These are phyloP conservation scores for Calliopsis andreniformis DNA, from an alignment of 1,140 invertebrate species.

Conservation along the genomic window DNA sequence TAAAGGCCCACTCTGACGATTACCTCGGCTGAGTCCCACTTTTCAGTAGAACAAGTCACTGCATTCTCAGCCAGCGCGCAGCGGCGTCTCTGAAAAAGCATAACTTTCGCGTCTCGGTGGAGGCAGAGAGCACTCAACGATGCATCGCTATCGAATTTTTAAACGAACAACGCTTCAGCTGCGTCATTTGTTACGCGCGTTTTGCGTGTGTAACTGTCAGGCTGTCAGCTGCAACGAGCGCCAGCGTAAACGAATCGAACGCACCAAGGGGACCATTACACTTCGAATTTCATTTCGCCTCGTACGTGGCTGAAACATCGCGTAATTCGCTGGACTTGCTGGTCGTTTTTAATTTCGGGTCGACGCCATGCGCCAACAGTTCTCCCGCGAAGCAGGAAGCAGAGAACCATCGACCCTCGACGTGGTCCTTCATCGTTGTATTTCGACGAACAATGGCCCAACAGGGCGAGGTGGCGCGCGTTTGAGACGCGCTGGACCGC, in stretches of 20 bases:
- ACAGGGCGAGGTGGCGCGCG: neutral
- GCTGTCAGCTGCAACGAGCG: neutral
- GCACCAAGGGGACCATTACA: neutral
- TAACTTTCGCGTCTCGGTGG: neutral
- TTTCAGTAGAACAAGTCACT: no score
- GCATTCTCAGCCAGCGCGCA: no score
- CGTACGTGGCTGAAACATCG: neutral
- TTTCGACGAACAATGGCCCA: neutral
- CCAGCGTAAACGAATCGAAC: constrained; percentile 13
- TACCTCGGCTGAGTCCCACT: no score
- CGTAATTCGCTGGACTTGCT: neutral
- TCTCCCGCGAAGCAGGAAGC: neutral
- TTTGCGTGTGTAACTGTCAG: neutral
- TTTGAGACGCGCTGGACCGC: neutral
- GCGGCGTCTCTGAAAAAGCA: no score
- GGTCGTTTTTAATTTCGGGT: neutral
- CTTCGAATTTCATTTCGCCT: neutral
- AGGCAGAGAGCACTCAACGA: no score
- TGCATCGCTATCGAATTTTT: constrained; percentile 10
- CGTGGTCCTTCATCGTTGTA: neutral
- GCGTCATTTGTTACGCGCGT: neutral
- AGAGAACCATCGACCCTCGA: neutral
- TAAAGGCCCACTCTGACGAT: no score
- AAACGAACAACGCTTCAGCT: neutral
- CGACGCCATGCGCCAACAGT: no score